Evolutionary conservation across 2,888 invertebrate genomes (phyloP).

Genomic region (Megalurothrips usitatus): DNA sequence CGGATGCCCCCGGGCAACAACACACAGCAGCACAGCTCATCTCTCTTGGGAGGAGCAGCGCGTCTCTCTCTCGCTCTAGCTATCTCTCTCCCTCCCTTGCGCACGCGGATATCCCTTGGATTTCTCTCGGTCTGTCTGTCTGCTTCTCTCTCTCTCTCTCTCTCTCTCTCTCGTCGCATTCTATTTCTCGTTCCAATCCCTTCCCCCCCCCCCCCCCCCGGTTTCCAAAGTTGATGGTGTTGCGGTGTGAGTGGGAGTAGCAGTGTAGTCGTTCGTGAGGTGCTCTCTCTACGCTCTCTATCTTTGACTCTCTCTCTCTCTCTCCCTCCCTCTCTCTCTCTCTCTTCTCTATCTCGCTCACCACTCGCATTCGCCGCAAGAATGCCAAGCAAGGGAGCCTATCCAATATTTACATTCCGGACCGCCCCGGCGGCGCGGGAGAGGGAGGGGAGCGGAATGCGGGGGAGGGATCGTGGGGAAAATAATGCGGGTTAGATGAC

Average conservation of each 20-base stretch:
- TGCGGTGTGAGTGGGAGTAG: background rate
- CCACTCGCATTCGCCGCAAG: conserved; percentile 1
- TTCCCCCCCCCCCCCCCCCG: too few relatives aligned
- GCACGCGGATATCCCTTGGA: background rate
- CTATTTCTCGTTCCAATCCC: background rate
- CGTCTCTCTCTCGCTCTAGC: too few relatives aligned
- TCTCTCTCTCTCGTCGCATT: background rate
- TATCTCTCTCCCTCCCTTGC: background rate
- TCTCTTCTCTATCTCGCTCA: background rate
- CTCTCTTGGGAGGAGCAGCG: too few relatives aligned
- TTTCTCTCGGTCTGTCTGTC: background rate
- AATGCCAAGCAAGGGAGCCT: background rate
- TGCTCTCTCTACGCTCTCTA: too few relatives aligned
- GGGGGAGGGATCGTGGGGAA: background rate
- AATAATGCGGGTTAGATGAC: too few relatives aligned
- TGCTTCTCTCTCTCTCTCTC: too few relatives aligned
- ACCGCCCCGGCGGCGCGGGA: background rate
- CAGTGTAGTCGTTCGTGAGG: background rate
- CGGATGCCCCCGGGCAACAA: too few relatives aligned
- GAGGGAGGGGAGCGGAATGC: background rate
- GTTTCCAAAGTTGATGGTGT: background rate
- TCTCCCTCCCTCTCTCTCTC: too few relatives aligned
- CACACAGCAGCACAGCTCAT: too few relatives aligned
- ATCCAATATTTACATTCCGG: conserved; percentile 11
- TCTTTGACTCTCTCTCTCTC: too few relatives aligned